Base-by-base conservation (phyloP, 2,797 vertebrate species). In the Sylvilagus floridanus region DNA sequence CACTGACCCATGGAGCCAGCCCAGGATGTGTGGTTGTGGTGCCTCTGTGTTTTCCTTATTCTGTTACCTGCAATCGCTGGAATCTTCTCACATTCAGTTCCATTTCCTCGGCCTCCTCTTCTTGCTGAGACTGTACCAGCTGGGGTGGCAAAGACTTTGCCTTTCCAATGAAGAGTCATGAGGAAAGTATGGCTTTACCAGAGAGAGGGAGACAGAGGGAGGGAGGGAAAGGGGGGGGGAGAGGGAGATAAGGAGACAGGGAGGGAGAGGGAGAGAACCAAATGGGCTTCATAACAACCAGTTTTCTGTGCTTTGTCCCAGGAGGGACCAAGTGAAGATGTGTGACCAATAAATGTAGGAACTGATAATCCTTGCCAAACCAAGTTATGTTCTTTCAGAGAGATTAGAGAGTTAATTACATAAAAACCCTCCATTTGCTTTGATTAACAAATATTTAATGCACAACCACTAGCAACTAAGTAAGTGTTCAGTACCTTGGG, bases 341-440 rank as follows among this genome's bases (percentile, higher is more conserved):
- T 83, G 52, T 79, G 76, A 62, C 19, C 62, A 85, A 17, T 54
- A 82, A 77, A 62, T 62, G 37, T 57, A 85, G 35, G 52, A 84
- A 65, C 16, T 66, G 24, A 37, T 66, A 60, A 42, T 94, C 35
- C 47, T 82, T 78, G 4, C 66, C 66, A 94, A 95, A 68, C 71
- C 75, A 84, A 92, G 17, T 83, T 72, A 66, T 66, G 30, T 47
- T 88, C 54, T 88, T 6, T 73, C 26, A 85, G 78, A 87, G 63
- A 75, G 30, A 22, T 63, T 22, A 66, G 78, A 24, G n/a, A 85
- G 85, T 90, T 52, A 87, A 90, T 60, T 83, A 57, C 6, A 50
- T 6, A 90, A 52, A 88, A 88, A 47, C 30, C 14, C 90, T 57
- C 35, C 47, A 72, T 88, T 96, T 90, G 35, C 47, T 85, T 90